Conservation (phyloP, 2,888 invertebrate genomes). For the Nephrotoma guestfalica region DNA sequence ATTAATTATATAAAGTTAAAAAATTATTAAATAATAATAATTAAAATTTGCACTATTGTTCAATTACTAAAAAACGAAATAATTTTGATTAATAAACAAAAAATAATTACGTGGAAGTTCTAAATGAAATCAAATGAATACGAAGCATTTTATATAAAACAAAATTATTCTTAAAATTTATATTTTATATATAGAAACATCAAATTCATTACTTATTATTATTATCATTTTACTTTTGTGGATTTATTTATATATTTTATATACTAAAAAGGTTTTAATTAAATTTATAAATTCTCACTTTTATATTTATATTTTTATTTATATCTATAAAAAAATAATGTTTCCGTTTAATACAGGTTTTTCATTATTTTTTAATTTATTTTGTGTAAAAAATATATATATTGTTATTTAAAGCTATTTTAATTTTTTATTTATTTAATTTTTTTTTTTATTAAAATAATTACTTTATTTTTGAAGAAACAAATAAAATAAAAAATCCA, state of each 20-base stretch:
- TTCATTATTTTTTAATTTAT: background rate
- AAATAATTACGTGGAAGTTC: background rate
- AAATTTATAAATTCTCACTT: background rate
- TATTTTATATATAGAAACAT: background rate
- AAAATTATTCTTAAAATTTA: background rate
- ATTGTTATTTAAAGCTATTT: conserved; percentile 1
- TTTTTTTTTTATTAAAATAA: background rate
- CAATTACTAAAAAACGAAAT: background rate
- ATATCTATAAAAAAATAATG: background rate
- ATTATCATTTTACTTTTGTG: background rate
- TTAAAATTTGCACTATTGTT: background rate
- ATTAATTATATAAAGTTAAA: background rate
- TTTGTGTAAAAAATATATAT: conserved; percentile 2
- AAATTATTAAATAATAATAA: background rate
- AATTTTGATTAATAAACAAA: background rate
- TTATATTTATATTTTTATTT: background rate
- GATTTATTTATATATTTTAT: background rate
- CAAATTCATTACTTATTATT: background rate
- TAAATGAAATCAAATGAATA: background rate
- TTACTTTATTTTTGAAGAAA: background rate
- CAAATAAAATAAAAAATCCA: background rate
- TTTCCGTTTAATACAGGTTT: conserved; percentile 3
- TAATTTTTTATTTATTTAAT: background rate
- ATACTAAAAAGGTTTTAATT: background rate
- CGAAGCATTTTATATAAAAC: background rate